These are phyloP conservation scores for Heliconius eleuchia DNA, from an alignment of 1,140 invertebrate genomes.

Conservation along the genomic window DNA sequence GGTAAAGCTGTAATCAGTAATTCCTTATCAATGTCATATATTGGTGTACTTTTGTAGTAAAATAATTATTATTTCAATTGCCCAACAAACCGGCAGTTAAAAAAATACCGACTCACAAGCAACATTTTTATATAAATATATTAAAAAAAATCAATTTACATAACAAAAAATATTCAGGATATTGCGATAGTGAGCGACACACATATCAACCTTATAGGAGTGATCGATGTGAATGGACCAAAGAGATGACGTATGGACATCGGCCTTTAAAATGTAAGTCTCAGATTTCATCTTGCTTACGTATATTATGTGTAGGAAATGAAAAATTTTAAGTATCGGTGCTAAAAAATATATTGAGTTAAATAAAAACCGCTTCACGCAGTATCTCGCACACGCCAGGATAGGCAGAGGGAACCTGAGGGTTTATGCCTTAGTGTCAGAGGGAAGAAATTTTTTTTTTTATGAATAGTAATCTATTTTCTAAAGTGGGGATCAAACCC, in stretches of 20 bases:
- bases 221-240: slow-evolving; percentile 25
- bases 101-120: not conserved
- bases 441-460: too few species aligned
- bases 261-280: slow-evolving; percentile 15
- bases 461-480: too few species aligned
- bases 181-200: not conserved
- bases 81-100: not conserved
- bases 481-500: too few species aligned
- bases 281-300: not conserved
- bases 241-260: slow-evolving; percentile 10
- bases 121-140: not conserved
- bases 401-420: too few species aligned
- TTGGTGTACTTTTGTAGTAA: too few species aligned
- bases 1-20: too few species aligned
- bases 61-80: not conserved
- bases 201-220: not conserved
- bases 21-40: too few species aligned
- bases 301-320: not conserved
- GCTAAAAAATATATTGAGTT: too few species aligned
- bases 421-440: too few species aligned
- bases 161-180: slow-evolving; percentile 4
- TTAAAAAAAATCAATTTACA: not conserved
- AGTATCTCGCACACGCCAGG: too few species aligned
- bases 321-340: not conserved
- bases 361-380: too few species aligned